Percentiles rank a stretch among this genome's conserved stretches.
Conservation (phyloP, 2,888 invertebrate genomes). For the Nipponacmea schrenckii region DNA sequence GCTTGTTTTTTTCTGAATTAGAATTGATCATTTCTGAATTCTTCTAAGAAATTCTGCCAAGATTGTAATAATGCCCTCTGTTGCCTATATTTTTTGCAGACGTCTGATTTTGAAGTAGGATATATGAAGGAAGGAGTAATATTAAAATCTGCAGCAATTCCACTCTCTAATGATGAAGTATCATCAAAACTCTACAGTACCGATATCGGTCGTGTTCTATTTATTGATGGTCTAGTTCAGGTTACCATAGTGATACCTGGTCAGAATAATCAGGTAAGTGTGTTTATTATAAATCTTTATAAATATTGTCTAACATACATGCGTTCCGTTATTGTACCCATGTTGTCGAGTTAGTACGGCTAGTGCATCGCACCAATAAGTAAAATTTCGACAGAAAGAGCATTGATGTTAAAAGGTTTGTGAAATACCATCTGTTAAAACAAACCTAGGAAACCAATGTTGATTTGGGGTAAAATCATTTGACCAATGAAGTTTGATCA, state of each 20-base stretch:
- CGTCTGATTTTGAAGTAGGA: constrained; percentile 72
- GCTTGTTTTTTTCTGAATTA: neutral
- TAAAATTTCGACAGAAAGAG: too few species aligned
- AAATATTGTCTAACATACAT: too few species aligned
- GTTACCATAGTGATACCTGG: constrained; percentile 59
- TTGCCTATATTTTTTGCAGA: neutral
- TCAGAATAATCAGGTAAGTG: constrained; percentile 13
- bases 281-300: too few species aligned
- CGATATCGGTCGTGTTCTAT: constrained; percentile 74
- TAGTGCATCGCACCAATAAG: too few species aligned
- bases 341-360: too few species aligned
- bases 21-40: neutral
- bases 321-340: too few species aligned
- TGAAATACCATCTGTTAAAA: too few species aligned
- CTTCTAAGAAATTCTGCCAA: neutral
- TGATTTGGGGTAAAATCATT: too few species aligned
- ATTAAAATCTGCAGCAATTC: constrained; percentile 71
- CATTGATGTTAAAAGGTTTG: too few species aligned
- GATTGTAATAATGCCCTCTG: neutral
- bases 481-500: too few species aligned
- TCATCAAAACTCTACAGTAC: constrained; percentile 74
- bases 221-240: constrained; percentile 73
- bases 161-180: constrained; percentile 74
- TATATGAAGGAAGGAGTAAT: constrained; percentile 69
- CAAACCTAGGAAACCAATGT: too few species aligned